Evolutionary conservation across 1,140 invertebrate species (phyloP), one percentile per base, ranked within the genome.

Genomic region (Scaptomyza montana): DNA sequence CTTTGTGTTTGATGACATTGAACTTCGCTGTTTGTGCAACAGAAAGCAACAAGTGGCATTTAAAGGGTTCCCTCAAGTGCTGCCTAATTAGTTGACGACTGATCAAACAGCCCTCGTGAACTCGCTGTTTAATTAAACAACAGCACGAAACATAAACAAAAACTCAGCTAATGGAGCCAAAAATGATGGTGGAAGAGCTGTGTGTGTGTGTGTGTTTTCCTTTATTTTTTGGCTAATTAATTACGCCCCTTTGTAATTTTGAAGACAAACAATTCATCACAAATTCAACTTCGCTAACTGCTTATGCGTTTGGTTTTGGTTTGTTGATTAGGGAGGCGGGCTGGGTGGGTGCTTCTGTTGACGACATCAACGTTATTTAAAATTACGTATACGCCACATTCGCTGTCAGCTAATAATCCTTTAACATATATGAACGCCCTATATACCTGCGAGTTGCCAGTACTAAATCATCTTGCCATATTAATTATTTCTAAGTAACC

Each of bases 381-480:
- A 86, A 85, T 86, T 85, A 84, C 75, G 79, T 79, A 89, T 89
- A 89, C 82, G 71, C 79, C 84, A 89, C 79, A 75, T 86, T 78
- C 89, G 79, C 79, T 82, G 80, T 89, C 74, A 89, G 84, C 84
- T 89, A 89, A 89, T 89, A 89, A 89, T 89, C 84, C 84, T 89
- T 89, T 89, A 89, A 89, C 84, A 84, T 89, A 89, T 89, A 80
- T 89, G 84, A 89, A 89, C 79, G 84, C 84, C 84, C 80, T 80
- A 84, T 84, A 89, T 89, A 82, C 85, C 68, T 87, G 89, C 80
- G 86, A 92, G 85, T 84, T 87, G 89, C 80, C 82, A 92, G 85
- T 84, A 90, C 87, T 84, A 90, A 90, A 89, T 89, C 79, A 89
- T 85, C 80, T 80, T 90, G 73, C 82, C 75, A 82, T 76, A 90